Conservation (phyloP, 2,888 invertebrate species). For the Sceliomorpha sp. region DNA sequence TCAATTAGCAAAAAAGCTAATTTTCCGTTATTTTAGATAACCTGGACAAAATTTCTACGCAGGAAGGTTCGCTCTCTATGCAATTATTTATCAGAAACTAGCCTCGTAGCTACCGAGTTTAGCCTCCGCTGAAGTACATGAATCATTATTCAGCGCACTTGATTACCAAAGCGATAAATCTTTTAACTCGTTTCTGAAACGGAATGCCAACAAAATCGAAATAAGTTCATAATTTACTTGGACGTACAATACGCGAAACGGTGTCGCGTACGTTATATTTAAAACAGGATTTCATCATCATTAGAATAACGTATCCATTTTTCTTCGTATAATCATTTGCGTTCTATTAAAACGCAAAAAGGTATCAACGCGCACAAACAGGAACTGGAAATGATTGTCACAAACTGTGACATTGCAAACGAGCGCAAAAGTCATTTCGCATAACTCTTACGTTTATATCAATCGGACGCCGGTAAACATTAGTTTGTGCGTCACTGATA, state of each 20-base stretch:
- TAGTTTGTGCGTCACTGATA: constrained; percentile 37
- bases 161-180: constrained; percentile 45
- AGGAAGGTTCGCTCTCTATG: too few relatives aligned
- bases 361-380: constrained; percentile 7
- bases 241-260: constrained; percentile 30
- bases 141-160: constrained; percentile 26
- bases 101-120: neutral
- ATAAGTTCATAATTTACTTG: constrained; percentile 36
- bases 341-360: too few relatives aligned
- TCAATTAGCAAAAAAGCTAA: too few relatives aligned
- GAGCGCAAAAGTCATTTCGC: too few relatives aligned
- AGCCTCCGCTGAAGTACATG: neutral
- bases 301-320: too few relatives aligned
- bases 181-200: constrained; percentile 33
- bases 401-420: neutral
- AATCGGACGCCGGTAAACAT: constrained; percentile 51
- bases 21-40: too few relatives aligned
- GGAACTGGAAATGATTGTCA: constrained; percentile 49
- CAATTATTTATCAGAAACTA: neutral
- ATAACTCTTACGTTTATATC: constrained; percentile 28
- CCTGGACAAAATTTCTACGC: constrained; percentile 10
- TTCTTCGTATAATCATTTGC: too few relatives aligned
- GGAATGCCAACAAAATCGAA: constrained; percentile 18
- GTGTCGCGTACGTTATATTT: constrained; percentile 32
- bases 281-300: too few relatives aligned